Evolutionary conservation across 2,888 invertebrate species (phyloP).

Genomic region (Microchrysa polita): DNA sequence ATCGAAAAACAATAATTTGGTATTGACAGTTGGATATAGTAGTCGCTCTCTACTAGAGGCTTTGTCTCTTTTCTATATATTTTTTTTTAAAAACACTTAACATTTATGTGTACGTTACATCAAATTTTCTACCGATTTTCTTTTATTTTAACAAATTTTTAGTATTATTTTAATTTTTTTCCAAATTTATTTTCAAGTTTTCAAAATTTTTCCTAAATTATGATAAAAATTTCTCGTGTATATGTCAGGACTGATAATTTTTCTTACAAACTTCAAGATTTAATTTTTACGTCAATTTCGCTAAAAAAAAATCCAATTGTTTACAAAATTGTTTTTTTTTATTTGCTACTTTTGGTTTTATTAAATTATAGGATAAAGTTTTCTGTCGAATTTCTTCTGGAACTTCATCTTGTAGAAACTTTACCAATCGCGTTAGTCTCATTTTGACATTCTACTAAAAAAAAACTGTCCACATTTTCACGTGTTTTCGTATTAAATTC

Average conservation of each 20-base stretch:
- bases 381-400: not conserved
- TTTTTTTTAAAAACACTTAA: conserved; percentile 46
- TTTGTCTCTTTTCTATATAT: not conserved
- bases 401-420: not conserved
- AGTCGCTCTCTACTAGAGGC: too few species aligned
- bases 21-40: too few species aligned
- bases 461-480: conserved; percentile 7
- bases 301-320: conserved; percentile 16
- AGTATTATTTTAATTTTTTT: conserved; percentile 15
- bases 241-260: not conserved
- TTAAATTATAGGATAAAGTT: not conserved
- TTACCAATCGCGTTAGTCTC: not conserved
- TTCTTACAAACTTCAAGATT: not conserved
- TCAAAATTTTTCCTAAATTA: conserved; percentile 38
- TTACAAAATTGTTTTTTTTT: not conserved
- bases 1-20: too few species aligned
- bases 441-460: not conserved
- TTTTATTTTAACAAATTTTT: conserved; percentile 27
- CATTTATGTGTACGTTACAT: conserved; percentile 44
- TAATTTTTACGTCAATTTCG: conserved; percentile 15
- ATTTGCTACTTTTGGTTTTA: conserved; percentile 12
- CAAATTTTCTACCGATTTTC: conserved; percentile 39
- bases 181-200: conserved; percentile 5
- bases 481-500: conserved; percentile 12
- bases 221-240: conserved; percentile 17